Percentiles rank a stretch among this genome's conserved stretches.
These are phyloP conservation scores for Crepidodera aurea DNA, from an alignment of 2,888 invertebrate genomes.

Conservation along the genomic window DNA sequence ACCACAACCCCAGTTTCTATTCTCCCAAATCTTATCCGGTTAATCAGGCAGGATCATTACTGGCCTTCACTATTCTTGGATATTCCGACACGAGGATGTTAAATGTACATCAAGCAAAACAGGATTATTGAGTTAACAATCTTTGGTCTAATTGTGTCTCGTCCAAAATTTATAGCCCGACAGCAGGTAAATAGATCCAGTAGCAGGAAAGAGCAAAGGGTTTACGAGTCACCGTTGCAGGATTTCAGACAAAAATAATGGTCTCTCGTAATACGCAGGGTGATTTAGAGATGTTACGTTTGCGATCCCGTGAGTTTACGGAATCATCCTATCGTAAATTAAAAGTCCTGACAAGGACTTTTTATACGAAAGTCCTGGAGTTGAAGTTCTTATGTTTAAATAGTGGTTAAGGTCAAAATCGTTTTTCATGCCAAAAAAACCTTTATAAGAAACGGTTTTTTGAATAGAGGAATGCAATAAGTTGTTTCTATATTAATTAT, in stretches of 20 bases:
- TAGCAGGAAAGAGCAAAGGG: slow-evolving; percentile 1
- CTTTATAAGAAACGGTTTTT: no score
- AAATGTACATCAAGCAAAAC: neutral
- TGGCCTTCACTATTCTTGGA: no score
- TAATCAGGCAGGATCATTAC: no score
- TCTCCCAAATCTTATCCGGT: no score
- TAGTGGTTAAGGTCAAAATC: no score
- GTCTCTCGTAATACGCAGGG: neutral
- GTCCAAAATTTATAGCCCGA: slow-evolving; percentile 27
- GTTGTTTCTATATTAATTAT: no score
- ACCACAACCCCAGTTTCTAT: no score
- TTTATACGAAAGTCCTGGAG: no score
- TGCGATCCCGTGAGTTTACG: neutral
- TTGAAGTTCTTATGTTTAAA: no score
- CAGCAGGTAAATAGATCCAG: slow-evolving; percentile 1
- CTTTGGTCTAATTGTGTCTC: slow-evolving; percentile 13
- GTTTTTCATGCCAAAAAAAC: no score
- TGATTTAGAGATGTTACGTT: neutral
- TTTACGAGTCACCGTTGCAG: slow-evolving; percentile 2
- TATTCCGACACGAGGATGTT: no score
- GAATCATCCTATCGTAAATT: neutral
- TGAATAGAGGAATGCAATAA: no score
- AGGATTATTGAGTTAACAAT: slow-evolving; percentile 25
- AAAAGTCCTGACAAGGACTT: neutral
- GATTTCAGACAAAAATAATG: slow-evolving; percentile 18